Percentiles rank a stretch among this genome's conserved stretches.
phyloP scores from a whole-genome alignment of 1,140 invertebrate species.

The Nasonia vitripennis region DNA sequence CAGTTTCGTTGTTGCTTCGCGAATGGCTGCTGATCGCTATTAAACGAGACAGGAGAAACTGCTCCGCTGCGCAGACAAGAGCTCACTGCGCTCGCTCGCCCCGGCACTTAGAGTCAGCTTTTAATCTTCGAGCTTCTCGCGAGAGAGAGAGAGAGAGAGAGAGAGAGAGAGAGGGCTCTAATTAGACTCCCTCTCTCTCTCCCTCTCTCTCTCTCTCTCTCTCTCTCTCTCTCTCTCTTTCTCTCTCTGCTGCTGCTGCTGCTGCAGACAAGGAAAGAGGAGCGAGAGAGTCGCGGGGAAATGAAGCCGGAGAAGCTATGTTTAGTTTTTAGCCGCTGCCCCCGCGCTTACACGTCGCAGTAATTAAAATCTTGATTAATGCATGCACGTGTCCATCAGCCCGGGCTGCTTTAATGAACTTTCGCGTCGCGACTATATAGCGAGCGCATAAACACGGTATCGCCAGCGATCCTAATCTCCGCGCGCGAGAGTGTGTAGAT shows the following conservation, averaged over 20 bases:
- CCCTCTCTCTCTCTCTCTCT: too few species aligned
- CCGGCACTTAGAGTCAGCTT: constrained; percentile 70
- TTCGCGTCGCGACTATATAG: constrained; percentile 19
- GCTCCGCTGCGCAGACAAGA: constrained; percentile 19
- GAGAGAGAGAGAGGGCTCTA: constrained; percentile 62
- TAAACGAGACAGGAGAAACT: constrained; percentile 54
- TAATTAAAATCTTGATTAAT: constrained; percentile 75
- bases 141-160: constrained; percentile 13
- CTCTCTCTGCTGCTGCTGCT: not conserved
- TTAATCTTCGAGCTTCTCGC: constrained; percentile 68
- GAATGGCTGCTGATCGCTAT: constrained; percentile 61
- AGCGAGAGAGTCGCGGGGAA: constrained; percentile 30
- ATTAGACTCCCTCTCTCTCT: constrained; percentile 62
- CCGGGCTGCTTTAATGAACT: constrained; percentile 59
- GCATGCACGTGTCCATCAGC: constrained; percentile 72
- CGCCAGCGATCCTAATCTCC: constrained; percentile 10
- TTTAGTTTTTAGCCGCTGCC: constrained; percentile 68
- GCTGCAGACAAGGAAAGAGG: constrained; percentile 53
- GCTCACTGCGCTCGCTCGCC: constrained; percentile 42
- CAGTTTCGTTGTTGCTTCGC: constrained; percentile 51
- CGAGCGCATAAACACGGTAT: not conserved
- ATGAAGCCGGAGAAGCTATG: constrained; percentile 59
- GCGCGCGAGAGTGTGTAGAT: not conserved
- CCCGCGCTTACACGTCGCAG: constrained; percentile 67
- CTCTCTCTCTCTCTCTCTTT: too few species aligned